Evolutionary conservation across 2,888 invertebrate genomes (phyloP), one percentile per base, ranked within the genome.

Genomic region (Phanerotoma sp.): DNA sequence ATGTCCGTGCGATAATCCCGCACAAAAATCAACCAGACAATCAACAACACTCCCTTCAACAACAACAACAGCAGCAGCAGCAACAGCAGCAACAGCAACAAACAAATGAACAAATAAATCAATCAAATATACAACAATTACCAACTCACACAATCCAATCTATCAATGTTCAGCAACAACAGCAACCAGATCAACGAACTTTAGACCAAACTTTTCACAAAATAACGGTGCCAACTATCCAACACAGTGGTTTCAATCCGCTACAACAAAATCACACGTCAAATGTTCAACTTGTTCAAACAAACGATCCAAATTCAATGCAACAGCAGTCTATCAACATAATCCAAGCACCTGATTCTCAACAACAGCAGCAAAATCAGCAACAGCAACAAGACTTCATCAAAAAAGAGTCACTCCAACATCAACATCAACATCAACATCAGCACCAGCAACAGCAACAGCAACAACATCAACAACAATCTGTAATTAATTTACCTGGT

Each of bases 181-280:
- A 5, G 9, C 5, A 1, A 7, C n/a, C n/a, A n/a, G 25, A 25
- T 25, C 25, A 25, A 48, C 70, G 73, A 25, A 65, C 73, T 22
- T 71, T 71, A n/a, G 73, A 74, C 37, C 75, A 74, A 48, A 75
- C 70, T 63, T 55, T 74, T 35, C 76, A 75, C 58, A 70, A 59
- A 66, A 68, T 59, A 10, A 61, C 57, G 15, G 61, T 61, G 16
- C 58, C 63, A 25, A 58, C 62, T 58, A 57, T 67, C 13, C 70
- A 67, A 16, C 66, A 66, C 20, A 69, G 65, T 54, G 63, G 69
- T 22, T 60, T 69, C 18, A 71, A 70, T 54, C 56, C 69, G 11
- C 57, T 72, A 49, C 75, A 73, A 35, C 71, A 69, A 21, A 71
- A 67, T 47, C 11, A 15, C 69, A 46, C 67, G 65, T 30, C 67